These are phyloP conservation scores for Lepus townsendii DNA, from an alignment of 2,797 vertebrate species.

Conservation along the genomic window DNA sequence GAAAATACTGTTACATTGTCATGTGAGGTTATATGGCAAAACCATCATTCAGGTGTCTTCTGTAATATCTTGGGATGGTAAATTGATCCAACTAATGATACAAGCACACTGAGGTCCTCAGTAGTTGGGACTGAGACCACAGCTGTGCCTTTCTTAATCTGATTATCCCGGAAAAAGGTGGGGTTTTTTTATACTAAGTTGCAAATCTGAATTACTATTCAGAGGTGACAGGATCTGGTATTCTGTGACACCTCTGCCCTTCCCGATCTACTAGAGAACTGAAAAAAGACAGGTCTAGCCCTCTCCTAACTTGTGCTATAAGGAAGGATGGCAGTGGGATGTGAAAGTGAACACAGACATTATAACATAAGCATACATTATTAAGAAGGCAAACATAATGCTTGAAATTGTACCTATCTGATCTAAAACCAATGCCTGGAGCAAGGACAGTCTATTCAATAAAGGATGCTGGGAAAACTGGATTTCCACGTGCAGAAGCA, in stretches of 20 bases:
- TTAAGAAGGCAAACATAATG: background rate
- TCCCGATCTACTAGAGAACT: background rate
- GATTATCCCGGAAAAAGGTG: background rate
- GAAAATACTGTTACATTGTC: slow-evolving; percentile 12
- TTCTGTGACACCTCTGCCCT: background rate
- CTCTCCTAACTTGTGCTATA: background rate
- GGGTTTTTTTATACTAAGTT: background rate
- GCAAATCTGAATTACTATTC: background rate
- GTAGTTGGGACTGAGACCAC: background rate
- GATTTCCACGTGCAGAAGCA: too few species aligned
- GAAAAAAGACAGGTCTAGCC: background rate
- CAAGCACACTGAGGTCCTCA: background rate
- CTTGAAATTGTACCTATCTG: background rate
- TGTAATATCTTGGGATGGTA: background rate
- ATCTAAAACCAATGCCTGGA: too few species aligned
- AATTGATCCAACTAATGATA: background rate
- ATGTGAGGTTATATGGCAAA: background rate
- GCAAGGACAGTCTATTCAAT: too few species aligned
- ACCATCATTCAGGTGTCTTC: background rate
- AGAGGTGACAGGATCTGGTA: background rate
- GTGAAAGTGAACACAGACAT: background rate
- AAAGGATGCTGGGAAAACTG: too few species aligned
- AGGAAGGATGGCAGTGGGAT: background rate
- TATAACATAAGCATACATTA: background rate
- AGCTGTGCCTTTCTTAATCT: background rate